Percentiles rank a stretch among this genome's conserved stretches.
Evolutionary conservation across 2,888 invertebrate genomes (phyloP).

Genomic region (Megamerina dolium): DNA sequence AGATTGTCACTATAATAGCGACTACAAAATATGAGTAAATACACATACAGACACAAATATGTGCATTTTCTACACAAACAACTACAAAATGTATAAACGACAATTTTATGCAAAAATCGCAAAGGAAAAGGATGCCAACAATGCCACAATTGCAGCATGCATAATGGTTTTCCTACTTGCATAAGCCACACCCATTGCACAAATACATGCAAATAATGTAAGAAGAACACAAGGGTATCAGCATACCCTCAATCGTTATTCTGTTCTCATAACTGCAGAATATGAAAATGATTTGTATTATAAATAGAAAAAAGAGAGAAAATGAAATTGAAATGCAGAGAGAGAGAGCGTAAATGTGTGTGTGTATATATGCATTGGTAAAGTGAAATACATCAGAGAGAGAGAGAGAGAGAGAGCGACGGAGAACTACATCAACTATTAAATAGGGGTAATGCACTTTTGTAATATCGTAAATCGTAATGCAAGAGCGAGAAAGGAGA

Average conservation of each 20-base stretch:
- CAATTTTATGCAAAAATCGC: too few species aligned
- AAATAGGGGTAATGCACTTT: too few species aligned
- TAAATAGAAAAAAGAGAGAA: neutral
- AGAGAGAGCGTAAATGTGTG: neutral
- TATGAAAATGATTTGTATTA: neutral
- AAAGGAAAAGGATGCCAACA: too few species aligned
- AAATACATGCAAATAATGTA: slow-evolving; percentile 2
- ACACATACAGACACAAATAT: too few species aligned
- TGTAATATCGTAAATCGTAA: too few species aligned
- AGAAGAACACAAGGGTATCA: neutral
- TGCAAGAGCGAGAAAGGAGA: too few species aligned
- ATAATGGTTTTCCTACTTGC: too few species aligned
- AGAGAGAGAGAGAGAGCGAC: slow-evolving; percentile 4
- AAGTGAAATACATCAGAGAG: slow-evolving; percentile 3
- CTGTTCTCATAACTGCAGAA: neutral
- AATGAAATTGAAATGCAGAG: neutral
- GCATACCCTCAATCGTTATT: neutral
- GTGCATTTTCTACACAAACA: slow-evolving; percentile 11
- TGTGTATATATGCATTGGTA: neutral
- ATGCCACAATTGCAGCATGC: too few species aligned
- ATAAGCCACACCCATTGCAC: slow-evolving; percentile 26
- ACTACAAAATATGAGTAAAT: too few species aligned
- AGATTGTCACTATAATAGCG: too few species aligned
- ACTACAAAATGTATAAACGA: slow-evolving; percentile 2
- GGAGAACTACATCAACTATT: too few species aligned